Conservation (phyloP, 64 coral and sea anemone genomes). For the Stichodactyla helianthus region DNA sequence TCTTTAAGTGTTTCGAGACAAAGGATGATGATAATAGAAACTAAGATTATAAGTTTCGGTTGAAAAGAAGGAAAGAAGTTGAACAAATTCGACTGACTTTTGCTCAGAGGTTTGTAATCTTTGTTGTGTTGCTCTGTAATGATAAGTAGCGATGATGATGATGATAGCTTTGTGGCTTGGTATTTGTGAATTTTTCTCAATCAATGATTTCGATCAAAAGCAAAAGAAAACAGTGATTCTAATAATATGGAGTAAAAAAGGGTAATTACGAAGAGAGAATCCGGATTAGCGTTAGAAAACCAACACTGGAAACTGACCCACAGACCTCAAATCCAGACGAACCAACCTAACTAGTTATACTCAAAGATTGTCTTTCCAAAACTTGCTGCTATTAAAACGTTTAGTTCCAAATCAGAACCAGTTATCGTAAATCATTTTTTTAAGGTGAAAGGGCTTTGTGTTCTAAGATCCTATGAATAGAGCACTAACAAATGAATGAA, state of each 20-base stretch:
- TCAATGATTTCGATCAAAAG: slow-evolving; percentile 5
- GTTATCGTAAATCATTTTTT: background rate
- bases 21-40: background rate
- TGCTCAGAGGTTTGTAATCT: background rate
- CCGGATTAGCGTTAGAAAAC: background rate
- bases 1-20: background rate
- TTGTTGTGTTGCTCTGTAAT: background rate
- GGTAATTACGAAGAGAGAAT: background rate
- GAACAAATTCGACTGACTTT: too few species aligned
- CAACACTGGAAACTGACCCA: background rate
- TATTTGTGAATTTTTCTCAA: background rate
- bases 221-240: background rate
- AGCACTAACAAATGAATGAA: background rate
- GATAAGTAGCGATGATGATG: background rate
- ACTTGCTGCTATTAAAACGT: background rate
- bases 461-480: background rate
- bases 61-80: background rate
- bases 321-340: background rate
- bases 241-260: background rate
- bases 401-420: background rate
- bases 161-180: background rate
- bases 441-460: background rate
- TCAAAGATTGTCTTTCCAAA: background rate
- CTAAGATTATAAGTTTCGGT: background rate
- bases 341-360: background rate